phyloP scores from a whole-genome alignment of 2,888 invertebrate genomes.

The Lottia gigantea region DNA sequence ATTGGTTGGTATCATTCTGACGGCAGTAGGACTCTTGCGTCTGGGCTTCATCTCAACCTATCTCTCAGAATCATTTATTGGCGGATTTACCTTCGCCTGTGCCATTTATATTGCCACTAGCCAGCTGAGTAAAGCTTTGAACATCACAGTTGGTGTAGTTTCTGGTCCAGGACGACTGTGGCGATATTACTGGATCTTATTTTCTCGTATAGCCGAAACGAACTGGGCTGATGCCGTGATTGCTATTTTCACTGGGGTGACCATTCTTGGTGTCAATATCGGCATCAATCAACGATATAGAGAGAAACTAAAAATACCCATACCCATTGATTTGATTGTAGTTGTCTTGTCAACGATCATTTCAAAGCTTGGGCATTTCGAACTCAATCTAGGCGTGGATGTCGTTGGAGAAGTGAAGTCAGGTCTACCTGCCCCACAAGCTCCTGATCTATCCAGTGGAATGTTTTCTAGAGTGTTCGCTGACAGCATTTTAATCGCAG shows the following conservation, averaged over 20 bases:
- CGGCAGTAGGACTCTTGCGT: constrained; percentile 40
- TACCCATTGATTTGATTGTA: constrained; percentile 62
- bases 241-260: constrained; percentile 75
- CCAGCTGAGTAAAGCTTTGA: constrained; percentile 38
- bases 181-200: constrained; percentile 74
- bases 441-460: constrained; percentile 36
- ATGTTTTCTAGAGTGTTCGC: constrained; percentile 26
- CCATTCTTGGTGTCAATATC: constrained; percentile 71
- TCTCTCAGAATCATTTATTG: constrained; percentile 49
- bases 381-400: constrained; percentile 38
- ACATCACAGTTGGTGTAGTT: constrained; percentile 37
- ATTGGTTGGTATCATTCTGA: constrained; percentile 36
- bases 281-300: constrained; percentile 49
- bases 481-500: constrained; percentile 46
- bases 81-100: constrained; percentile 51
- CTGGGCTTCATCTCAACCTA: constrained; percentile 48
- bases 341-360: constrained; percentile 47
- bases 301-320: constrained; percentile 50
- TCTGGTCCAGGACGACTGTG: constrained; percentile 43
- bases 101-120: constrained; percentile 50
- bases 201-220: constrained; percentile 71
- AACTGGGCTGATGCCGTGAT: constrained; percentile 78
- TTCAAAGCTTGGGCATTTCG: constrained; percentile 38
- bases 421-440: constrained; percentile 45
- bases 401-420: constrained; percentile 49